phyloP scores from a whole-genome alignment of 2,797 vertebrate species.

The Danio aesculapii region DNA sequence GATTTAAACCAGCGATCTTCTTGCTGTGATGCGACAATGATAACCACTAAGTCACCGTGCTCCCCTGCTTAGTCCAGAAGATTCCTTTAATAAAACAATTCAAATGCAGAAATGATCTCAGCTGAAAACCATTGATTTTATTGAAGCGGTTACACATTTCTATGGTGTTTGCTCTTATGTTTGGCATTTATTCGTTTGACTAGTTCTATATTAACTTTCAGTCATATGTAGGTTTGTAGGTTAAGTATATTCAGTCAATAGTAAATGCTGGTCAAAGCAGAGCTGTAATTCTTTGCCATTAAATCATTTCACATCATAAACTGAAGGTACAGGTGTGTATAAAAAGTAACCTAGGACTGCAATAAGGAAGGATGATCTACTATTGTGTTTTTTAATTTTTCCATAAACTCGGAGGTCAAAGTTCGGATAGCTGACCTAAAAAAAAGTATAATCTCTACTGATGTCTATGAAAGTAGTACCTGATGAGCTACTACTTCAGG shows the following conservation, averaged over 20 bases:
- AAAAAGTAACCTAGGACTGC: neutral
- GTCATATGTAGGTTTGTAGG: neutral
- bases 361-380: neutral
- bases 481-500: no score
- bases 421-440: neutral
- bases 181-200: neutral
- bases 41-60: no score
- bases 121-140: neutral
- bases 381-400: neutral
- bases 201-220: neutral
- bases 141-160: neutral
- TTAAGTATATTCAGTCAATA: neutral
- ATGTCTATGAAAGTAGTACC: no score
- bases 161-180: neutral
- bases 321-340: neutral
- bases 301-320: neutral
- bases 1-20: no score
- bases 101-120: no score
- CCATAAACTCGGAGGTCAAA: neutral
- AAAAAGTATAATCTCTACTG: neutral
- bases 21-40: no score
- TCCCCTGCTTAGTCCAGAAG: no score
- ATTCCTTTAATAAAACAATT: no score
- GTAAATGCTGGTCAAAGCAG: neutral
- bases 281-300: neutral